Evolutionary conservation across 2,113 vertebrate species (phyloP).

Genomic region (Serinus canaria): DNA sequence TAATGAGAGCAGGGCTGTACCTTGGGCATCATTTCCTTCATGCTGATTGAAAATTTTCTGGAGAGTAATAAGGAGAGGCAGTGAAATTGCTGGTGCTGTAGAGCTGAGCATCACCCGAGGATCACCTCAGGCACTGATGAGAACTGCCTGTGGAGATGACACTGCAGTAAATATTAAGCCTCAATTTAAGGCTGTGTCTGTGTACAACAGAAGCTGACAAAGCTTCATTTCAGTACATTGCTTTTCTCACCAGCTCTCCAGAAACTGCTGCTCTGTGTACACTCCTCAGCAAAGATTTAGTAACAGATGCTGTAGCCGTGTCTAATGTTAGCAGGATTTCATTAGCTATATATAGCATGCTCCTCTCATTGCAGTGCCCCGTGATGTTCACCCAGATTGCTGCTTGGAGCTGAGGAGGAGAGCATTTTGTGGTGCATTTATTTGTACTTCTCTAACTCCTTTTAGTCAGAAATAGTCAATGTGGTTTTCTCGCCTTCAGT

Average conservation of each 20-base stretch:
- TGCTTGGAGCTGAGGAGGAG: neutral
- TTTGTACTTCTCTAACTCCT: neutral
- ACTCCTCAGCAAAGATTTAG: conserved; percentile 22
- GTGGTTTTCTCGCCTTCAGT: neutral
- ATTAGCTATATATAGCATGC: conserved; percentile 15
- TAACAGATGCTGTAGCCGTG: conserved; percentile 40
- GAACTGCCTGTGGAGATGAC: neutral
- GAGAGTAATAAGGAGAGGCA: neutral
- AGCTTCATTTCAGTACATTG: conserved; percentile 3
- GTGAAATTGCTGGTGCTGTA: neutral
- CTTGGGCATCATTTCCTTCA: neutral
- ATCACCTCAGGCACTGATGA: neutral
- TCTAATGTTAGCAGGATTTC: conserved; percentile 34
- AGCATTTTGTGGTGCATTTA: neutral
- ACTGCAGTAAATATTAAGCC: conserved; percentile 8
- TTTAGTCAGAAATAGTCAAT: neutral
- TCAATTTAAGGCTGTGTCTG: neutral
- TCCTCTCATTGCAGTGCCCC: neutral
- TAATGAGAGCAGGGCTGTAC: neutral
- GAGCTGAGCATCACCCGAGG: neutral
- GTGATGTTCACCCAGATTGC: neutral
- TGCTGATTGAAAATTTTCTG: neutral
- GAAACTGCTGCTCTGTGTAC: neutral
- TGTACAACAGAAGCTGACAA: neutral
- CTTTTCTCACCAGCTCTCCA: neutral